These are phyloP conservation scores for Cephalopachus bancanus DNA, from an alignment of 2,797 vertebrate species.

Conservation along the genomic window DNA sequence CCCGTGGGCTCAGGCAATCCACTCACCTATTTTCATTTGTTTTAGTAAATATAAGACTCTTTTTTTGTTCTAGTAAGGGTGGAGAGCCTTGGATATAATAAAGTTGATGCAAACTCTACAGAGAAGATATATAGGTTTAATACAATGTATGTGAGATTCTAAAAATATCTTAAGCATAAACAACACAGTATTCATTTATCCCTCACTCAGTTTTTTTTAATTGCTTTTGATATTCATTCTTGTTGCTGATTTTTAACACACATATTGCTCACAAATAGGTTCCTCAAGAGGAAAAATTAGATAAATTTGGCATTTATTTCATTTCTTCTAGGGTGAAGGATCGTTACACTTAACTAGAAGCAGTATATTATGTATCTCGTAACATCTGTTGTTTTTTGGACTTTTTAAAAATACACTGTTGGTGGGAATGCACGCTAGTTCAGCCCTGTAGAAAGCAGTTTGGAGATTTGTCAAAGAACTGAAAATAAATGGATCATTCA, in stretches of 20 bases:
- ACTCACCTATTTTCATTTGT: no score
- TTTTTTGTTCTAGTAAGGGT: neutral
- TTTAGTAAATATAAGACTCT: slow-evolving; percentile 6
- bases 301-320: slow-evolving; percentile 22
- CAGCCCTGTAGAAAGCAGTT: no score
- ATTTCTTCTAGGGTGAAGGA: slow-evolving; percentile 4
- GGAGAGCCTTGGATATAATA: neutral
- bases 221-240: slow-evolving; percentile 39
- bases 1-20: no score
- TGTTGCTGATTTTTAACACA: slow-evolving; percentile 43
- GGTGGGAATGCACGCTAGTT: no score
- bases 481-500: no score
- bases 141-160: neutral
- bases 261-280: neutral
- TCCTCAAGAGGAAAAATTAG: slow-evolving; percentile 46
- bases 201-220: neutral
- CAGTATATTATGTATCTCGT: neutral
- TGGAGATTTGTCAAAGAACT: no score
- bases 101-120: slow-evolving; percentile 24
- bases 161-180: neutral
- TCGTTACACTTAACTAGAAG: slow-evolving; percentile 61
- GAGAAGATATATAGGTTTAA: neutral
- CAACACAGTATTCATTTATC: neutral
- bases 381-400: neutral
- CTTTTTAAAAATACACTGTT: no score